These are phyloP conservation scores for Gobio gobio DNA, from an alignment of 2,113 vertebrate species.

Conservation along the genomic window DNA sequence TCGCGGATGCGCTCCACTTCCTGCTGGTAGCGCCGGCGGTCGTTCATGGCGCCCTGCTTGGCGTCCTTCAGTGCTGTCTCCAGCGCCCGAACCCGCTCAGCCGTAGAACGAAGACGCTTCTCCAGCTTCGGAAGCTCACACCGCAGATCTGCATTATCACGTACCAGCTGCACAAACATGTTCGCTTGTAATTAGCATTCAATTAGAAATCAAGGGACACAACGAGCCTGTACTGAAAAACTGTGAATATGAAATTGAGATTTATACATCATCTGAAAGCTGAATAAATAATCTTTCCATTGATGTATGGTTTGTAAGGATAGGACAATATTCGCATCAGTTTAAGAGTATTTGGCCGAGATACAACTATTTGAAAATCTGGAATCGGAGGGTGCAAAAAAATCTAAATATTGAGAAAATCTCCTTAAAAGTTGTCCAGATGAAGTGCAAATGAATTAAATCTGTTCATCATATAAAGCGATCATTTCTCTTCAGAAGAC, in stretches of 20 bases:
- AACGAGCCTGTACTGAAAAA: no score
- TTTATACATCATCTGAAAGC: no score
- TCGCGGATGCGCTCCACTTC: conserved; percentile 91
- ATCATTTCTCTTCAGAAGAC: background rate
- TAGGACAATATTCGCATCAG: no score
- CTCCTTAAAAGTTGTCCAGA: no score
- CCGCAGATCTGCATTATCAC: conserved; percentile 96
- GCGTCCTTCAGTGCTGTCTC: conserved; percentile 93
- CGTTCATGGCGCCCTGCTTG: conserved; percentile 88
- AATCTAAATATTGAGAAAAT: no score
- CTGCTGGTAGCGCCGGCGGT: conserved; percentile 89
- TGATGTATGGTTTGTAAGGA: no score
- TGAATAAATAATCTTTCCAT: no score
- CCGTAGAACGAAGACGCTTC: conserved; percentile 95
- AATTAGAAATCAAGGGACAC: background rate
- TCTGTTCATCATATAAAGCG: background rate
- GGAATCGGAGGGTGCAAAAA: no score
- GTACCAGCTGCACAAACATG: conserved; percentile 82
- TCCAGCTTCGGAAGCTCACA: conserved; percentile 97
- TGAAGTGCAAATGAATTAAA: background rate
- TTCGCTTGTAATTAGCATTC: background rate
- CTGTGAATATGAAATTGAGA: no score
- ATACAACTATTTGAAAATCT: no score
- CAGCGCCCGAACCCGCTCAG: conserved; percentile 95
- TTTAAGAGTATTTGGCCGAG: no score